These are phyloP conservation scores for Micrasema longulum DNA, from an alignment of 1,140 invertebrate species.

Conservation along the genomic window DNA sequence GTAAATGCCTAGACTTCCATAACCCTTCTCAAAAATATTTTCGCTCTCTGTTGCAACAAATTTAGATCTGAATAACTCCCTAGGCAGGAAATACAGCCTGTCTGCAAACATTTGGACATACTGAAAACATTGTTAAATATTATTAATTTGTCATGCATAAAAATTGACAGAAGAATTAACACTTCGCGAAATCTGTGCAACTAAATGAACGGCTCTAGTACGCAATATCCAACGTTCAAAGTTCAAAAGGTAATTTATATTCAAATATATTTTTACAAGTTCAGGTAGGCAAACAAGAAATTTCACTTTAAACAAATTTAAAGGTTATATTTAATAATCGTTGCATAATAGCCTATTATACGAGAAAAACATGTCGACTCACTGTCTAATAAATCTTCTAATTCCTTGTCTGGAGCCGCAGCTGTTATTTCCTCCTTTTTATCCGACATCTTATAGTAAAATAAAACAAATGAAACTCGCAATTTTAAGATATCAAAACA, in stretches of 20 bases:
- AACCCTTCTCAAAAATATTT: too few relatives aligned
- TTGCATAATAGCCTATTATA: slow-evolving; percentile 33
- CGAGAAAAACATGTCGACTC: not conserved
- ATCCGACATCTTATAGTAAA: slow-evolving; percentile 43
- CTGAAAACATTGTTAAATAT: not conserved
- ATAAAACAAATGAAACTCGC: slow-evolving; percentile 31
- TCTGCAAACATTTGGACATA: not conserved
- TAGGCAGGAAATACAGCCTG: not conserved
- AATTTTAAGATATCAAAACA: too few relatives aligned
- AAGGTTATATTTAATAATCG: slow-evolving; percentile 38
- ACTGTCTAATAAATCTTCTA: slow-evolving; percentile 40
- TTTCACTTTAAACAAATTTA: not conserved
- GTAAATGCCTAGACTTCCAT: too few relatives aligned
- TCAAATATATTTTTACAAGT: not conserved
- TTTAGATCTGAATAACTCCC: too few relatives aligned
- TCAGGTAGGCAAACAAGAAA: not conserved
- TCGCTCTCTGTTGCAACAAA: too few relatives aligned
- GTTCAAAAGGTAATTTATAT: slow-evolving; percentile 1
- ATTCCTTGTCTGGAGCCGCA: slow-evolving; percentile 26
- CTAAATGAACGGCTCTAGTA: not conserved
- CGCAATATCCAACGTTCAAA: slow-evolving; percentile 1
- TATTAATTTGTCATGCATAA: not conserved
- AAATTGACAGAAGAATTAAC: not conserved
- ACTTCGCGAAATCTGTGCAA: slow-evolving; percentile 1
- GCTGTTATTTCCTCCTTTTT: slow-evolving; percentile 34